Base-by-base conservation (phyloP, 2,797 vertebrate genomes). In the Brachyalestes nurse region DNA sequence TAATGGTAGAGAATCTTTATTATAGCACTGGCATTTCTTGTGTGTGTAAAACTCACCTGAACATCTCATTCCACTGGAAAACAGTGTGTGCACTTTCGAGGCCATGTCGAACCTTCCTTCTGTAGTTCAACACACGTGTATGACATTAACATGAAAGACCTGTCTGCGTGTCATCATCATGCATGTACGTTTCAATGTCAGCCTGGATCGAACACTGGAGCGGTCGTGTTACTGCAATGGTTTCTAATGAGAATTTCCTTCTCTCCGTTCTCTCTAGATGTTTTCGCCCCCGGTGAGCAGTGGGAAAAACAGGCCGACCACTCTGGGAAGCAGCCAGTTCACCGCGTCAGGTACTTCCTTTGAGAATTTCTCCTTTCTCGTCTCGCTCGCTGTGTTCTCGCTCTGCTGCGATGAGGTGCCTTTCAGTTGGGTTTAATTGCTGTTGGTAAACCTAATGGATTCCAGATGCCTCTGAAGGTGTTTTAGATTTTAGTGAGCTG, bases 271-370 rank as follows among this genome's bases (percentile, higher is more conserved):
- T n/a, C 93, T 93, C 80, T 93, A 99, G 98, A 99, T 99, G 98
- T 99, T 99, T 93, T 99, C 98, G 28, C 98, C 98, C 88, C 98
- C 98, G 93, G 97, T 98, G 86, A 96, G 95, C 85, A 97, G 96
- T 92, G 97, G 96, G 88, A 99, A 97, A 94, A 98, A 96, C 90
- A 96, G 97, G 92, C 97, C 96, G 71, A 99, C 97, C 19, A 99
- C 97, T 1, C 93, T 99, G 49, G 97, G 96, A 90, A 99, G 98
- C 95, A 98, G 98, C 91, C 97, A 97, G 90, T 99, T 99, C 94
- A 97, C 93, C 92, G 92, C 97, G 91, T 90, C 97, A 97, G 98
- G 98, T 99, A 90, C 83, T 82, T 81, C 69, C 80, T 84, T 80
- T 82, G 40, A 69, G 58, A 80, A 78, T 76, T 62, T 21, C 47